Evolutionary conservation across 1,140 invertebrate species (phyloP), one percentile per base, ranked within the genome.

Genomic region (Hetaerina americana): DNA sequence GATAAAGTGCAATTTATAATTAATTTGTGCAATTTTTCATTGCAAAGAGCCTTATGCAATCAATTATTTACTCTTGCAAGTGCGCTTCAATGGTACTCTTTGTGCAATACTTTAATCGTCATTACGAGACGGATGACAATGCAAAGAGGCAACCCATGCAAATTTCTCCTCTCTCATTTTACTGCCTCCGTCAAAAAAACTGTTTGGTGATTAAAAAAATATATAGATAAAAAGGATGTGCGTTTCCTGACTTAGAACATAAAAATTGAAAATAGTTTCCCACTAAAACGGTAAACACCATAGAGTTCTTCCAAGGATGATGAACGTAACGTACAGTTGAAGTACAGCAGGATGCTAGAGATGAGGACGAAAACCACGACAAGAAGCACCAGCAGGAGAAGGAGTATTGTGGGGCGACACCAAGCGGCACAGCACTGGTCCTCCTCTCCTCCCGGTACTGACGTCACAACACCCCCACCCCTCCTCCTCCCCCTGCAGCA

Each of bases 301-400:
- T 26, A 68, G 27, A 68, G 66, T 27, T 26, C 27, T 68, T 26
- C 24, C 24, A 68, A 68, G 49, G 28, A 29, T 49, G 67, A 70
- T n/a, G 40, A 57, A 57, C 40, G n/a, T 71, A 70, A 85, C 84
- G 85, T 78, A 87, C 85, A 86, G 77, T 86, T 86, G 75, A 86
- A 84, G 77, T 86, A 86, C 10, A 87, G 80, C 26, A 86, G 79
- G 68, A 86, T 82, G 31, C 84, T 84, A 73, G 84, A 84, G 73
- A 87, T 82, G 75, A 86, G 78, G 0, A 86, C 82, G 75, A 86
- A 86, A 70, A 85, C 80, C 27, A 86, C 80, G 68, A 86, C 79
- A 25, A 86, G 79, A 0, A 86, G 78, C 15, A 85, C 80, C 24
- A 86, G 76, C 6, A 86, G 78, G 15, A 86, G 78, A 3, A 85